phyloP scores from a whole-genome alignment of 1,140 invertebrate species.

The Tetragonula clypearis region DNA sequence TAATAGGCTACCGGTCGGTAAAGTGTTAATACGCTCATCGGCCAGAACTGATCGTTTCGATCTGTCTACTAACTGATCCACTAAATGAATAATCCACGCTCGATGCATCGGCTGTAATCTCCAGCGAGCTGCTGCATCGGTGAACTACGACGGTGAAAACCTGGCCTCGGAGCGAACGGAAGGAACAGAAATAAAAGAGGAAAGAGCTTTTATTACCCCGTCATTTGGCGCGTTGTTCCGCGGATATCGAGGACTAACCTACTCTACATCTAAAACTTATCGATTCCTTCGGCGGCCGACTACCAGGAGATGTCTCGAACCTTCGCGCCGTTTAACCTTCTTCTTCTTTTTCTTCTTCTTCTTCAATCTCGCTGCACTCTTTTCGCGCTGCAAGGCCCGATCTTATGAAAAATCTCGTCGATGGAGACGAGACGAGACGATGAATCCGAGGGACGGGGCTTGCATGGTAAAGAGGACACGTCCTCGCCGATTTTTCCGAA shows the following conservation, averaged over 20 bases:
- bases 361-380: neutral
- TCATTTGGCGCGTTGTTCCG: neutral
- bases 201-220: neutral
- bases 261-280: slow-evolving; percentile 3
- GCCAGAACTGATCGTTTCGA: too few relatives aligned
- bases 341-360: neutral
- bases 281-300: neutral
- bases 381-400: neutral
- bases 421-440: neutral
- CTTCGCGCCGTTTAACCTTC: slow-evolving; percentile 6
- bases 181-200: neutral
- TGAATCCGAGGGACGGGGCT: neutral
- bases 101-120: too few relatives aligned
- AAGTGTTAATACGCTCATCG: too few relatives aligned
- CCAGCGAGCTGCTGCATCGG: too few relatives aligned
- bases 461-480: neutral
- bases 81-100: too few relatives aligned
- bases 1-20: too few relatives aligned
- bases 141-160: too few relatives aligned
- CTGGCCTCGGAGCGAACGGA: neutral
- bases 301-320: neutral
- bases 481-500: neutral
- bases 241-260: neutral
- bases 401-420: slow-evolving; percentile 8
- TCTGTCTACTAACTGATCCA: too few relatives aligned